A percentile compares a stretch with the other conserved stretches of the same genome.
Conservation (phyloP, 92 coral and sea anemone species). For the Zoanthus gigantus region DNA sequence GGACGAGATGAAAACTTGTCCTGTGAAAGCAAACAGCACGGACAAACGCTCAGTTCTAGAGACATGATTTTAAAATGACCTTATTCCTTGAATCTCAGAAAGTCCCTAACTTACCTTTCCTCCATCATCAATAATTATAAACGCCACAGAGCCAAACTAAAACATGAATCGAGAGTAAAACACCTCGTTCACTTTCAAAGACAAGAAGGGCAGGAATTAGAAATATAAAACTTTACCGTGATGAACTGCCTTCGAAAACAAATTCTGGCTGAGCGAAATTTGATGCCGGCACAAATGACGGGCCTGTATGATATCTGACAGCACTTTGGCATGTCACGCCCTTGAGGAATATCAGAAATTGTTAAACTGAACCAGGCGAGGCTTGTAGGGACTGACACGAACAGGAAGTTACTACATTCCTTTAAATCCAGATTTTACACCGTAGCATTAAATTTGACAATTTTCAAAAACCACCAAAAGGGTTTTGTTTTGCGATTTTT, state of each 20-base stretch:
- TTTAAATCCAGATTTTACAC: slow-evolving; percentile 28
- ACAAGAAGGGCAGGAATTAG: slow-evolving; percentile 17
- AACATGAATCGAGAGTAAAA: slow-evolving; percentile 27
- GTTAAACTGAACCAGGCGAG: slow-evolving; percentile 15
- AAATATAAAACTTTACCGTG: slow-evolving; percentile 25
- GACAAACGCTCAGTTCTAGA: not conserved
- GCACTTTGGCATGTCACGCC: slow-evolving; percentile 39
- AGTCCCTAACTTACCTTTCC: slow-evolving; percentile 71
- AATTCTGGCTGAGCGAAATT: slow-evolving; percentile 35
- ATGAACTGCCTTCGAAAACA: slow-evolving; percentile 32
- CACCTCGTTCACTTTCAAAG: slow-evolving; percentile 31
- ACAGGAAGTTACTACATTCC: slow-evolving; percentile 35
- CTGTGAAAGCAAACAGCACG: slow-evolving; percentile 54
- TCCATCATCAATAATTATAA: slow-evolving; percentile 71
- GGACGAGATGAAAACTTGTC: slow-evolving; percentile 75
- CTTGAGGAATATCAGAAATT: slow-evolving; percentile 41
- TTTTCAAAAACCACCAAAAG: slow-evolving; percentile 13
- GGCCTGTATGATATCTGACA: slow-evolving; percentile 50
- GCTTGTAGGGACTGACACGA: not conserved
- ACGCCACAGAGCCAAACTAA: slow-evolving; percentile 23
- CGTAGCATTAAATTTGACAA: not conserved
- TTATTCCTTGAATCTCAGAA: not conserved
- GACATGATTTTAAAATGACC: not conserved
- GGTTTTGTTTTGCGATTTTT: slow-evolving; percentile 9
- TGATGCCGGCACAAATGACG: slow-evolving; percentile 12